A percentile compares a stretch with the other conserved stretches of the same genome.
These are phyloP conservation scores for Leistus spinibarbis DNA, from an alignment of 2,888 invertebrate species.

Conservation along the genomic window DNA sequence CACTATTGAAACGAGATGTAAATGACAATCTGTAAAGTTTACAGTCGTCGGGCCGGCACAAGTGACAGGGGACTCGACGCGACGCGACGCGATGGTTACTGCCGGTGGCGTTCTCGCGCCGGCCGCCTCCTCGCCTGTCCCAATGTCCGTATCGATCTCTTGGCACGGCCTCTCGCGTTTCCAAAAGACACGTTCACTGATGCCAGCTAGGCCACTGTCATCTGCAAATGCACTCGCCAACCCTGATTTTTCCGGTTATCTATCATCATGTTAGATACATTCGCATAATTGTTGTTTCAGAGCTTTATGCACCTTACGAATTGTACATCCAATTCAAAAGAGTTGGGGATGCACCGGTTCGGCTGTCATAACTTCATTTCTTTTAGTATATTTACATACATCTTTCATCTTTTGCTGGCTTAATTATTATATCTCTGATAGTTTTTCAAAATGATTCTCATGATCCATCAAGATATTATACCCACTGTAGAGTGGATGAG, in stretches of 20 bases:
- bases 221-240: background rate
- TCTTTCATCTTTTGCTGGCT: too few relatives aligned
- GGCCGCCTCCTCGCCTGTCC: background rate
- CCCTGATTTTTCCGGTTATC: background rate
- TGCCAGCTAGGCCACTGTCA: background rate
- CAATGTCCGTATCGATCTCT: conserved; percentile 17
- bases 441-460: too few relatives aligned
- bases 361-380: too few relatives aligned
- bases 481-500: too few relatives aligned
- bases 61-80: conserved; percentile 33
- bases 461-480: too few relatives aligned
- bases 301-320: too few relatives aligned
- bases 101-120: conserved; percentile 6
- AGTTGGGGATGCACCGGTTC: too few relatives aligned
- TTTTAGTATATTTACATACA: too few relatives aligned
- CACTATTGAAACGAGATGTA: conserved; percentile 36
- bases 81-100: conserved; percentile 13
- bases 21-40: conserved; percentile 36
- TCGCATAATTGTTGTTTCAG: too few relatives aligned
- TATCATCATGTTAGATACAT: too few relatives aligned
- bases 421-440: too few relatives aligned
- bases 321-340: too few relatives aligned
- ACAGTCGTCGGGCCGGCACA: conserved; percentile 18
- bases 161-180: background rate
- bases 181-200: background rate